Evolutionary conservation across 2,113 vertebrate genomes (phyloP).

Genomic region (Dendrocopos noguchii): DNA sequence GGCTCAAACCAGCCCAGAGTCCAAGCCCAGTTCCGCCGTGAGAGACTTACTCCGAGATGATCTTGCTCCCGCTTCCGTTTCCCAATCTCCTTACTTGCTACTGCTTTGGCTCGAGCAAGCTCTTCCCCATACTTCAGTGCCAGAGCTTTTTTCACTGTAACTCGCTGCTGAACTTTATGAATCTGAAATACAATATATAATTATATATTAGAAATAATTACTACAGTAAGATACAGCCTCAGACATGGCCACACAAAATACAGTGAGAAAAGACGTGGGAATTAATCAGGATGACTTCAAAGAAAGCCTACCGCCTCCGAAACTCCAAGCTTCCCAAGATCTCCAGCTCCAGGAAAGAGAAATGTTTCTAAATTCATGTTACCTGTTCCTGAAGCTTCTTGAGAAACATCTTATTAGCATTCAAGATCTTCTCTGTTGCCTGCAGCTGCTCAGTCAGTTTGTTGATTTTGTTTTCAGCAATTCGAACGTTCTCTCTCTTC

Average conservation of each 20-base stretch:
- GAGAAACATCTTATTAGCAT: slow-evolving; percentile 87
- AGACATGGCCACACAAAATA: neutral
- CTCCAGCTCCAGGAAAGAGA: neutral
- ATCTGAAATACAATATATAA: slow-evolving; percentile 76
- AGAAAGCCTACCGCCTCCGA: neutral
- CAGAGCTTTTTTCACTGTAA: slow-evolving; percentile 87
- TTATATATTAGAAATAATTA: neutral
- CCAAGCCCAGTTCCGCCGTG: no score
- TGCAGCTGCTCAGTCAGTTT: slow-evolving; percentile 92
- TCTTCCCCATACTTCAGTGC: slow-evolving; percentile 85
- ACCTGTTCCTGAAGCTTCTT: slow-evolving; percentile 97
- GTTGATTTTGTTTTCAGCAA: slow-evolving; percentile 88
- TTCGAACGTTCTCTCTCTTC: slow-evolving; percentile 90
- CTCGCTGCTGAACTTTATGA: slow-evolving; percentile 89
- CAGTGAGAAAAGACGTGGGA: neutral
- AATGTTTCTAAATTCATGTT: slow-evolving; percentile 23
- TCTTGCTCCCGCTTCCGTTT: slow-evolving; percentile 82
- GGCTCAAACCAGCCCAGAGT: no score
- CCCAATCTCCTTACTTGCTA: slow-evolving; percentile 79
- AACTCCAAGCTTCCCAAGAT: neutral
- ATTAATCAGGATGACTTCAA: neutral
- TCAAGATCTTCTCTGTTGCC: slow-evolving; percentile 90
- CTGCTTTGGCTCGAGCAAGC: slow-evolving; percentile 84
- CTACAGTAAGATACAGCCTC: neutral
- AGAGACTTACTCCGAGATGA: slow-evolving; percentile 79